Evolutionary conservation across 2,797 vertebrate genomes (phyloP).

Genomic region (Vipera ursinii): DNA sequence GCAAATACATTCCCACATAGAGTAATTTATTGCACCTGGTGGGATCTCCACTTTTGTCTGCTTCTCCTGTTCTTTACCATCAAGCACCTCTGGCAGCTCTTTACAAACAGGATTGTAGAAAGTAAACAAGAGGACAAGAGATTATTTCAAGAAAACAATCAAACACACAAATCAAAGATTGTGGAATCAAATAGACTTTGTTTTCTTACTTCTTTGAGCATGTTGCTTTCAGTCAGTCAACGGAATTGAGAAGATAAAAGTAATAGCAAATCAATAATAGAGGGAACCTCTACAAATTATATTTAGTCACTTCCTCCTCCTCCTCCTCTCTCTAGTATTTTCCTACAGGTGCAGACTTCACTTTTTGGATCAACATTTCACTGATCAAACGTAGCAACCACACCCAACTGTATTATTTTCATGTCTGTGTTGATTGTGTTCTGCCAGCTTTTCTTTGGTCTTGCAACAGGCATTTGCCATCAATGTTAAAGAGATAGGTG

Average conservation of each 20-base stretch:
- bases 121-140: neutral
- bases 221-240: neutral
- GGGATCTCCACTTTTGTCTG: neutral
- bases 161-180: neutral
- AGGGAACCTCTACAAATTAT: constrained; percentile 33
- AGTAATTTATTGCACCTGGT: constrained; percentile 36
- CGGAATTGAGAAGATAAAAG: accelerated
- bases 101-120: neutral
- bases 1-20: constrained; percentile 52
- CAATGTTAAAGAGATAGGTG: neutral
- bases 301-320: neutral
- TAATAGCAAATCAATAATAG: accelerated
- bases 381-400: neutral
- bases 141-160: neutral
- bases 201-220: constrained; percentile 3
- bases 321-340: neutral
- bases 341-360: neutral
- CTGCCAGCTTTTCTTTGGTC: neutral
- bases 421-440: neutral
- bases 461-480: neutral
- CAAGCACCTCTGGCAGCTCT: accelerated
- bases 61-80: neutral
- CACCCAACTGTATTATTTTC: neutral
- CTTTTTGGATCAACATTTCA: neutral
- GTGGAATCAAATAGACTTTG: neutral